Conservation (phyloP, 2,113 vertebrate species). For the Candoia aspera region DNA sequence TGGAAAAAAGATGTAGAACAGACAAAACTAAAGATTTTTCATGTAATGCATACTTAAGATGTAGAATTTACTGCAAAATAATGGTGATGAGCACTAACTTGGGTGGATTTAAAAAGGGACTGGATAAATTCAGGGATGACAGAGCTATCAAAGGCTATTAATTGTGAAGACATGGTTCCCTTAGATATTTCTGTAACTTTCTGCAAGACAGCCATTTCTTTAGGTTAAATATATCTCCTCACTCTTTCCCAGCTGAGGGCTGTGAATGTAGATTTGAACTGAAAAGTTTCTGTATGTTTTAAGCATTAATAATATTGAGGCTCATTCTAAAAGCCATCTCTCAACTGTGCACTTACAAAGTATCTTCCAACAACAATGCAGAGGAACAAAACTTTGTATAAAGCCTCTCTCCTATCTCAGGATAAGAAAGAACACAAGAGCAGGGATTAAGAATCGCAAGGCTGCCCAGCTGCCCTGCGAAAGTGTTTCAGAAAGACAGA, state of each 20-base stretch:
- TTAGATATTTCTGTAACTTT: neutral
- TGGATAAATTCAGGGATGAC: neutral
- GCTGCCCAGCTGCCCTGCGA: neutral
- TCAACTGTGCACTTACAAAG: neutral
- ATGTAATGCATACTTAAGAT: neutral
- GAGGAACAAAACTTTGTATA: slow-evolving; percentile 2
- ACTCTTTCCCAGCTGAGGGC: neutral
- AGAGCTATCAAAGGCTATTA: neutral
- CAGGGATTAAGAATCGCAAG: slow-evolving; percentile 13
- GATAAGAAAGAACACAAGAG: slow-evolving; percentile 7
- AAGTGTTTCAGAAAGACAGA: neutral
- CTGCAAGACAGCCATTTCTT: neutral
- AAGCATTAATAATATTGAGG: neutral
- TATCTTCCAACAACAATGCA: neutral
- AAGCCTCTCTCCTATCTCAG: neutral
- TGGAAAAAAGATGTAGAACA: neutral
- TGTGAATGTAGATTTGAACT: neutral
- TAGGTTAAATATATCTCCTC: neutral
- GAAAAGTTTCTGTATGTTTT: neutral
- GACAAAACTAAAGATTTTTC: neutral
- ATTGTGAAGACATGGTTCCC: neutral
- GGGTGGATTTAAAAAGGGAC: neutral
- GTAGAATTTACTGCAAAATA: neutral
- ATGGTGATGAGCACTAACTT: neutral
- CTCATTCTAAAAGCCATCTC: neutral